These are phyloP conservation scores for Beris morrisii DNA, from an alignment of 2,888 invertebrate species.

Conservation along the genomic window DNA sequence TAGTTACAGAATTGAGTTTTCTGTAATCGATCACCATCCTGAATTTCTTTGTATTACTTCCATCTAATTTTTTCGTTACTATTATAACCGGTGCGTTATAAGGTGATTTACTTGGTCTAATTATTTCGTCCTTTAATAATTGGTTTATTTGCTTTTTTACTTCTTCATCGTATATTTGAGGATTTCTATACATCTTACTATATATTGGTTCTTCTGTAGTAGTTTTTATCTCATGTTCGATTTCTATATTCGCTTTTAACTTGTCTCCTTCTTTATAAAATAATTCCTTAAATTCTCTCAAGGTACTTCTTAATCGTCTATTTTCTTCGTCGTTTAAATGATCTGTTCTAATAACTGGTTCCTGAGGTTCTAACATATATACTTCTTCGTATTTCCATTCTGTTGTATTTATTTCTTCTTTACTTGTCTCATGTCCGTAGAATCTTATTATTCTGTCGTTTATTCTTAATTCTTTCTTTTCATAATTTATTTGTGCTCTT, in stretches of 20 bases:
- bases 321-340: neutral
- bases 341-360: neutral
- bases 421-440: no score
- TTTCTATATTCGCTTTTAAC: neutral
- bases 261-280: conserved; percentile 14
- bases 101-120: conserved; percentile 13
- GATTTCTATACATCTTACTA: conserved; percentile 13
- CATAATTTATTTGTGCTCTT: no score
- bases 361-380: no score
- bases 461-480: no score
- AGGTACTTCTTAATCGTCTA: neutral
- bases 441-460: no score
- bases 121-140: conserved; percentile 12
- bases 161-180: conserved; percentile 17
- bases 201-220: conserved; percentile 20
- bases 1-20: conserved; percentile 11
- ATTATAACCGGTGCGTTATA: conserved; percentile 14
- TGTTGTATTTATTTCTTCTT: no score
- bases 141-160: conserved; percentile 11
- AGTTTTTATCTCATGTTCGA: conserved; percentile 15
- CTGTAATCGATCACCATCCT: conserved; percentile 11
- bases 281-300: neutral
- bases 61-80: conserved; percentile 13
- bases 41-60: conserved; percentile 11
- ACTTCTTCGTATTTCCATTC: no score